Base-by-base conservation (phyloP, 2,113 vertebrate genomes). In the Glaucidium brasilianum region DNA sequence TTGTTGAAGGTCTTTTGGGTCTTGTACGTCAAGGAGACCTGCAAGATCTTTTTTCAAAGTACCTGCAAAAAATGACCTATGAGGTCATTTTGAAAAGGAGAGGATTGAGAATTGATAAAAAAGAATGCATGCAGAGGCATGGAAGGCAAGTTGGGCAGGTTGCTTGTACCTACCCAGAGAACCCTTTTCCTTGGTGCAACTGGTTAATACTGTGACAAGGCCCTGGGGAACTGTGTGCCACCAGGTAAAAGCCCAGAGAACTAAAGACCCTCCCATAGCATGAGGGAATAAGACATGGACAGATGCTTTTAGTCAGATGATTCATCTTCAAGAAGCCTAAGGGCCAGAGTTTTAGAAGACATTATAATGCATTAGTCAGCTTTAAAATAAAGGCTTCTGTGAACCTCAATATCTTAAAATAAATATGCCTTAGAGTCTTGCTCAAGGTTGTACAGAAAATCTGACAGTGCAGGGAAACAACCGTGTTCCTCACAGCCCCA, bases 301-400 rank as follows among this genome's bases (percentile, higher is more conserved):
- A 69, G 78, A 67, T 17, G 8, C 53, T 92, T 66, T 79, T 3
- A 88, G 59, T 43, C 71, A 82, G 45, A 78, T 94, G 50, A 78
- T 23, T 94, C 89, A 75, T 50, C 7, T 2, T 37, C 23, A 71
- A 71, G 59, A 58, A 75, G 73, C 27, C 49, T 9, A 72, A 63
- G 41, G 72, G 59, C 13, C 41, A 58, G 59, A 21, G 37, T 49
- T 72, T 90, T 49, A 50, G 66, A 73, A 89, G 37, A 67, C 23
- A 85, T 63, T 59, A 34, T 53, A 53, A 64, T 62, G 25, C 75
- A 69, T 92, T 88, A 92, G 20, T 71, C 79, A 92, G 17, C 69
- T 63, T 77, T n/a, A 15, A 91, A 92, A 43, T 7, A 79, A 94
- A 90, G 67, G 59, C 39, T 80, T 73, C 86, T 86, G 32, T 50